Base-by-base conservation (phyloP, 2,113 vertebrate genomes). In the Fregetta grallaria region DNA sequence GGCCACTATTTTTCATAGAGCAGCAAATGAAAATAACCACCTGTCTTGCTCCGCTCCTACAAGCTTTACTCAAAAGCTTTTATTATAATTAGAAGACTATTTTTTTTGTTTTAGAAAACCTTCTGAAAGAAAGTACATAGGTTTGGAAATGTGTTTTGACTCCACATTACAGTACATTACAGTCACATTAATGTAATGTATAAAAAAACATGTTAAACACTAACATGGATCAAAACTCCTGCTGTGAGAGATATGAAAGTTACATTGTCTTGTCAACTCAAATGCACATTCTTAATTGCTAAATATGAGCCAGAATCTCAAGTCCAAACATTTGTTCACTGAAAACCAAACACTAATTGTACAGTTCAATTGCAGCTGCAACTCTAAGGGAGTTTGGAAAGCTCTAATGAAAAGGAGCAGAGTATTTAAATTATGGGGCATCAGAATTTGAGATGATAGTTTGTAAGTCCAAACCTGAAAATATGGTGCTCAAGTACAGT, bases 181-280 rank as follows among this genome's bases (percentile, higher is more conserved):
- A 86, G 45, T 89, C 84, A 17, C 30, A 17, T 84, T 77, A 94
- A 92, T 92, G 61, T 87, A 90, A 92, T 74, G 44, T 90, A 52
- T 59, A 62, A 85, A 88, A 77, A 10, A 1, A 55, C 65, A 77
- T 90, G 71, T 88, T 90, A 85, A 88, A 71, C 72, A 81, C 70
- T 85, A 90, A 87, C 45, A 40, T 38, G 77, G 91, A 91, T 92
- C 92, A 96, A 75, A 93, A 68, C 88, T 84, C 87, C 86, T 86
- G 80, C 87, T 85, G 87, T 47, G 82, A 67, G 85, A 95, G 81
- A 67, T 53, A 75, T 4, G 17, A 38, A 92, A 76, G 86, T 92
- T 47, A 47, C 91, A 74, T 96, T 96, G 88, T 93, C 94, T 96
- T 95, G 88, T 96, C 95, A 96, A 72, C 79, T 95, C 79, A 96